Evolutionary conservation across 2,113 vertebrate genomes (phyloP), one percentile per base, ranked within the genome.

Genomic region (Scytalopus superciliaris): DNA sequence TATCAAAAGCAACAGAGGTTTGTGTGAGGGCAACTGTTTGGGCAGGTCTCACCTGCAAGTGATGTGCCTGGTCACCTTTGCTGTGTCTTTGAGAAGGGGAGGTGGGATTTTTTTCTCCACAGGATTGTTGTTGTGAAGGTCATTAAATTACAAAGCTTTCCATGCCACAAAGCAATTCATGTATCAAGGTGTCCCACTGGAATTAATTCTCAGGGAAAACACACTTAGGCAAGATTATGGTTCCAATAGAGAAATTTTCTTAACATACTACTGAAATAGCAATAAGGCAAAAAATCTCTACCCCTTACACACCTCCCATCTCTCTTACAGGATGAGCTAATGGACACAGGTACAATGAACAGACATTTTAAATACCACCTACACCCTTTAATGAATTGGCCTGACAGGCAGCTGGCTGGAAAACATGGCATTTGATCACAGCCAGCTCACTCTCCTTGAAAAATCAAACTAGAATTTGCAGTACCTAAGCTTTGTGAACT

Each of bases 41-140:
- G 64, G 40, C 31, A 64, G 45, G 63, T 74, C 53, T 69, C 31
- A 64, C 27, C 35, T 42, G n/a, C 39, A 68, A 42, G 10, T 19
- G 35, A 69, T 40, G 10, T 18, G 79, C 39, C 40, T 57, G 12
- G 42, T 63, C 21, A 31, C 33, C 60, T 50, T 28, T 45, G 10
- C 5, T 12, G 17, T 33, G 33, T 21, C 78, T 78, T 47, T 44
- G 9, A 1, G 5, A 19, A 13, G 53, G 1, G 0, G 1, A 0
- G 1, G 10, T 18, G 21, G 23, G 35, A 59, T 31, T 87, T 27
- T 64, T 69, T 27, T 59, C 47, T 25, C 30, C 37, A 18, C 7
- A 40, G 28, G 23, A 53, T 8, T 30, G 25, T 13, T 78, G 16
- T 23, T 56, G 30, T 37, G 42, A 63, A 62, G 45, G 60, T 27